Percentiles rank a stretch among this genome's conserved stretches.
Conservation (phyloP, 2,888 invertebrate species). For the Pharmacophagus antenor region DNA sequence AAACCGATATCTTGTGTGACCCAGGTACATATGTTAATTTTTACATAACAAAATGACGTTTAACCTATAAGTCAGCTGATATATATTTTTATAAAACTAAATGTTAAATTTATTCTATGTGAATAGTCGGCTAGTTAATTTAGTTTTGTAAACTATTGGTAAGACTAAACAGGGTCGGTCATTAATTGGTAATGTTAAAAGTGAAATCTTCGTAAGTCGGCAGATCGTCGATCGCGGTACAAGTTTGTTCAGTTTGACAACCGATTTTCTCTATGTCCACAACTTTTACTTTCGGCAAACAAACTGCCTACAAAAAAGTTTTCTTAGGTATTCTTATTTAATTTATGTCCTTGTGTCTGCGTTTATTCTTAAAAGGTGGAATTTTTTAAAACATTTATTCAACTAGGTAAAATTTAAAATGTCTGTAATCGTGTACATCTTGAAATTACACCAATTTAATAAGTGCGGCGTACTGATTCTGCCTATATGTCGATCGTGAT, state of each 20-base stretch:
- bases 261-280: conserved; percentile 66
- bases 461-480: conserved; percentile 30
- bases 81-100: conserved; percentile 49
- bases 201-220: conserved; percentile 70
- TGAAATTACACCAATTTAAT: not conserved
- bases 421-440: not conserved
- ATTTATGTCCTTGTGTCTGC: too few species aligned
- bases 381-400: not conserved
- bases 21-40: conserved; percentile 41
- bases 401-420: not conserved
- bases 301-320: conserved; percentile 4
- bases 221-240: conserved; percentile 68
- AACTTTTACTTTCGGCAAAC: conserved; percentile 66
- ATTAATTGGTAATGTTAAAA: conserved; percentile 59
- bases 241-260: conserved; percentile 69
- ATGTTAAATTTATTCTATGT: conserved; percentile 28
- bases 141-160: conserved; percentile 14
- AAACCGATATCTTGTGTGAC: conserved; percentile 3
- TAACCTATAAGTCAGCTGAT: conserved; percentile 59
- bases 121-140: not conserved
- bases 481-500: conserved; percentile 31
- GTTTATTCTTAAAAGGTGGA: too few species aligned
- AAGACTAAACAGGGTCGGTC: conserved; percentile 29
- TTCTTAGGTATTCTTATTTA: too few species aligned
- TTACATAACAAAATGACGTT: conserved; percentile 62